Base-by-base conservation (phyloP, 2,888 invertebrate genomes). In the Agrochola lota region DNA sequence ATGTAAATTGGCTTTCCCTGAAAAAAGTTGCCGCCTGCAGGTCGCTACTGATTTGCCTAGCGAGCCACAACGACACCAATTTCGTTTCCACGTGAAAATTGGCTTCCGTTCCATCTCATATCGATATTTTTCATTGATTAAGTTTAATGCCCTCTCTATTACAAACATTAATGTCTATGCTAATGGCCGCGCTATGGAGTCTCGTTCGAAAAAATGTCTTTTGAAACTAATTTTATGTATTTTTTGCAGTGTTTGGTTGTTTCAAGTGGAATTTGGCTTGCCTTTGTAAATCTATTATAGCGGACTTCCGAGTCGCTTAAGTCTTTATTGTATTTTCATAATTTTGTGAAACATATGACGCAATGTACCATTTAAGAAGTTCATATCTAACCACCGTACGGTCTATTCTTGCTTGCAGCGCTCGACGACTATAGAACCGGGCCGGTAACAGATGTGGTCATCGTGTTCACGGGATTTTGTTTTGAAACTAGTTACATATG, bases 1-100 rank as follows among this genome's bases (percentile, higher is more conserved):
- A 80, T 85, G 83, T 86, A 85, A 89, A 84, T 91, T 90, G 86
- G 85, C 84, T 86, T 87, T 86, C 77, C 43, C 66, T 23, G 59
- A 78, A 85, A 73, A 85, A 86, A 85, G 77, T 80, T 80, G 78
- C 80, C 26, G 43, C 43, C 12, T 70, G 59, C 26, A 62, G 71
- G 78, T 80, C 81, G 78, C 77, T 69, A 78, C 81, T 85, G 89
- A 90, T 90, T 91, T 89, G 87, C 85, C 26, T 77, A 85, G 83
- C 78, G 71, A 83, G 80, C 87, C 88, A 85, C 84, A 87, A 84
- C 87, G 87, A 85, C 85, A 89, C 86, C 89, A 87, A 88, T 91
- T 90, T 90, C 84, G 88, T 86, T 80, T 74, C 74, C 63, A 78
- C 60, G 59, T 72, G 77, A 77, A 86, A 87, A 86, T 85, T 85